These are phyloP conservation scores for Oophaga sylvatica DNA, from an alignment of 2,797 vertebrate genomes.

Conservation along the genomic window DNA sequence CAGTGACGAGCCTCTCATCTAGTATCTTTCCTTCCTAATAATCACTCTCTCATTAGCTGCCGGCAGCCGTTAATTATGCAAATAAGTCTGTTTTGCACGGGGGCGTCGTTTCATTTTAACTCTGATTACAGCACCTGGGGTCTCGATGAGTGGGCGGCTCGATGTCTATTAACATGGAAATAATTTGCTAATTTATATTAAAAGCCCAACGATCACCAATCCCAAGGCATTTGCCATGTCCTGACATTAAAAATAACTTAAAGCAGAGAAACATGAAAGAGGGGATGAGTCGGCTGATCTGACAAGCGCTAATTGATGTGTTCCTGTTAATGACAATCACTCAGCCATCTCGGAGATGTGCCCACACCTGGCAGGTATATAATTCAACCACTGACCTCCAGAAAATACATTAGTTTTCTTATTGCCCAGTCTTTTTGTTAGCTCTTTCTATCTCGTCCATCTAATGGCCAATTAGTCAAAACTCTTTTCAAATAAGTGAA, in stretches of 20 bases:
- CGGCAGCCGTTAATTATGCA: conserved; percentile 62
- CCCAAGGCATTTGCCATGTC: conserved; percentile 28
- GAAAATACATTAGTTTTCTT: not conserved
- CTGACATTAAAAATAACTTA: conserved; percentile 58
- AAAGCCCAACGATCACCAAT: conserved; percentile 49
- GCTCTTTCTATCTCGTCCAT: not conserved
- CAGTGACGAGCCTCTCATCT: conserved; percentile 44
- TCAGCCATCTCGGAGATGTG: not conserved
- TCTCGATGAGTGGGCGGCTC: conserved; percentile 50
- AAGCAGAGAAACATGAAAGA: conserved; percentile 48
- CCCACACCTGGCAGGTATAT: conserved; percentile 40
- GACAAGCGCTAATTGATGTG: conserved; percentile 47
- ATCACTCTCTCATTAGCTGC: conserved; percentile 61
- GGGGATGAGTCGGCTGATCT: conserved; percentile 24
- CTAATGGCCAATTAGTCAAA: conserved; percentile 10
- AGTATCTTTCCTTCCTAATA: conserved; percentile 55
- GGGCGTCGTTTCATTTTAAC: conserved; percentile 58
- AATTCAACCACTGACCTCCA: conserved; percentile 22
- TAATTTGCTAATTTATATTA: conserved; percentile 62
- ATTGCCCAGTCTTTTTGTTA: not conserved
- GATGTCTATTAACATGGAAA: conserved; percentile 58
- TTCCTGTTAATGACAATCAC: conserved; percentile 34
- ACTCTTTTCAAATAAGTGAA: not conserved
- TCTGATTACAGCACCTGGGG: conserved; percentile 63
- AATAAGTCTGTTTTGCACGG: conserved; percentile 55